Evolutionary conservation across 2,113 vertebrate species (phyloP).

Genomic region (Pristiophorus japonicus): DNA sequence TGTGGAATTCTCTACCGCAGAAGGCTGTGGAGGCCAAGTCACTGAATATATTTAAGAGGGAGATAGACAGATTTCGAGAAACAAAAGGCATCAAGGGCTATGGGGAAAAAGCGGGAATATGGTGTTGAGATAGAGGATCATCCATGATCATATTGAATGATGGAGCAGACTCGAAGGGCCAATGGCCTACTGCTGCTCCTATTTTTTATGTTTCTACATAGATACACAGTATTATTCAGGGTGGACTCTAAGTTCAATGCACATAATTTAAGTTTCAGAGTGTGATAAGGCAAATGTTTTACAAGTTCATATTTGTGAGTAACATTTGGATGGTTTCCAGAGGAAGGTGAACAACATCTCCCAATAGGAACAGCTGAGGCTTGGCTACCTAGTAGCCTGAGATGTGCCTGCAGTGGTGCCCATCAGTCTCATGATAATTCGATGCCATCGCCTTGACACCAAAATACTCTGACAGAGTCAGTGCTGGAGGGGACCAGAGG

Average conservation of each 20-base stretch:
- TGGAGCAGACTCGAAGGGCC: too few relatives aligned
- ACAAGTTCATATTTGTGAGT: neutral
- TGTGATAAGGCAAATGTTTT: neutral
- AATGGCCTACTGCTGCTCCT: too few relatives aligned
- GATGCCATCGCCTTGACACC: neutral
- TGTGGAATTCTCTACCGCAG: too few relatives aligned
- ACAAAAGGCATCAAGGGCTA: too few relatives aligned
- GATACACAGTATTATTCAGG: neutral
- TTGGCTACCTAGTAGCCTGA: neutral
- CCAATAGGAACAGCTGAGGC: neutral
- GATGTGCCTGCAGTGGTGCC: neutral
- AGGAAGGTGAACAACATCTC: neutral
- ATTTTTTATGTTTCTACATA: too few relatives aligned
- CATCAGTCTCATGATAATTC: neutral
- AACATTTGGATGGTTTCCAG: neutral
- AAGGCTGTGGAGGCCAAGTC: too few relatives aligned
- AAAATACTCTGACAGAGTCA: neutral
- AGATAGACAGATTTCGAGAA: too few relatives aligned
- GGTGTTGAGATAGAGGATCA: too few relatives aligned
- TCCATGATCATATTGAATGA: too few relatives aligned
- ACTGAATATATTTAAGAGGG: too few relatives aligned
- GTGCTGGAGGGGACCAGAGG: neutral
- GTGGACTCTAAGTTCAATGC: neutral
- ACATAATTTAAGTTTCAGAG: neutral
- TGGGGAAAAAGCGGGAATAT: too few relatives aligned